A percentile compares a stretch with the other conserved stretches of the same genome.
Conservation (phyloP, 2,888 invertebrate species). For the Junonia oenone region DNA sequence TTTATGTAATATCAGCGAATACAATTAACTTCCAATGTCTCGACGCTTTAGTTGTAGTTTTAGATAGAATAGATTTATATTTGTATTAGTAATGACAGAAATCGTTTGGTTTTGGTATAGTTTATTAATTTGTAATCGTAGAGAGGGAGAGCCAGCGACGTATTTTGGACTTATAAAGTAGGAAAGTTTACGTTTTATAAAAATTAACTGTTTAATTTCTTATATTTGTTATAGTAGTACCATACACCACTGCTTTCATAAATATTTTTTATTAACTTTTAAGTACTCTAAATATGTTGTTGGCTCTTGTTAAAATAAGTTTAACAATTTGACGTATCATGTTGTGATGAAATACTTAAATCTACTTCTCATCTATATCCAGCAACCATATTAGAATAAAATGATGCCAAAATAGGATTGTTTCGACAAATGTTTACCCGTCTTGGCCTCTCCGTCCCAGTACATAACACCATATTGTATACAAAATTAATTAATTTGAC, state of each 20-base stretch:
- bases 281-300: not conserved
- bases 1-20: not conserved
- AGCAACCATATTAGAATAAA: too few relatives aligned
- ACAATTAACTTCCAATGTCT: not conserved
- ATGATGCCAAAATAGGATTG: too few relatives aligned
- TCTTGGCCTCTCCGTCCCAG: not conserved
- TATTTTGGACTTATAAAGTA: too few relatives aligned
- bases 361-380: not conserved
- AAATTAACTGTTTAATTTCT: too few relatives aligned
- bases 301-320: not conserved
- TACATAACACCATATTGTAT: not conserved
- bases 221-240: too few relatives aligned
- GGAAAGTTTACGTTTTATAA: too few relatives aligned
- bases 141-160: too few relatives aligned
- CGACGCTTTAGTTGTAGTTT: not conserved
- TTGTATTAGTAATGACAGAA: not conserved
- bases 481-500: too few relatives aligned
- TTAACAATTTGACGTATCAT: not conserved
- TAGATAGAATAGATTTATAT: not conserved
- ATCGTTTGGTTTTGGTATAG: not conserved
- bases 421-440: too few relatives aligned
- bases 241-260: too few relatives aligned
- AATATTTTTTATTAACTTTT: too few relatives aligned
- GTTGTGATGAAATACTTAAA: not conserved
- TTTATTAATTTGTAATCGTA: not conserved